Percentiles rank a stretch among this genome's conserved stretches.
Evolutionary conservation across 2,797 vertebrate species (phyloP).

Genomic region (Cuculus canorus): DNA sequence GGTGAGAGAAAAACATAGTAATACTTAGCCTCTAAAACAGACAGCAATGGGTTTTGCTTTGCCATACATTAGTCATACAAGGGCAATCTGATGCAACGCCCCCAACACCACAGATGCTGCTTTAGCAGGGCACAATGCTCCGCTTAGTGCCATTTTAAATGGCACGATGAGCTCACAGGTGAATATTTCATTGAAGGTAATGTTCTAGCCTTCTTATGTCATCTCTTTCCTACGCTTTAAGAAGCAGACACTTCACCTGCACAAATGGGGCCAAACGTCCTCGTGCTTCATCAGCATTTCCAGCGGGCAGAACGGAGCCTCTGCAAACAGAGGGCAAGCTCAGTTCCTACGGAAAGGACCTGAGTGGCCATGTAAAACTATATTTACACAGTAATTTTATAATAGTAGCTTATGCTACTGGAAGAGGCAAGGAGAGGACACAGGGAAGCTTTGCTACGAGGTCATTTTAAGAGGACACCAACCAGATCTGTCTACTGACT

Average conservation of each 20-base stretch:
- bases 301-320: neutral
- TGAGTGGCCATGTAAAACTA: neutral
- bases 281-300: neutral
- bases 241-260: neutral
- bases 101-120: neutral
- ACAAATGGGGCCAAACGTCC: neutral
- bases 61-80: neutral
- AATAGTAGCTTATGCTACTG: neutral
- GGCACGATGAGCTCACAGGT: neutral
- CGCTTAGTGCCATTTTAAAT: neutral
- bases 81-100: rapidly evolving
- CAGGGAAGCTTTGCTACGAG: neutral
- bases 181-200: neutral
- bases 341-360: neutral
- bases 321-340: neutral
- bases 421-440: neutral
- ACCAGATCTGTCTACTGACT: neutral
- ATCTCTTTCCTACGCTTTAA: neutral
- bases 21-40: neutral
- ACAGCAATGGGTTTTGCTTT: neutral
- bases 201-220: neutral
- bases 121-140: neutral
- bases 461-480: neutral
- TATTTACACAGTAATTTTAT: neutral
- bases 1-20: neutral